Conservation (phyloP, 2,888 invertebrate genomes). For the Idaea biselata region DNA sequence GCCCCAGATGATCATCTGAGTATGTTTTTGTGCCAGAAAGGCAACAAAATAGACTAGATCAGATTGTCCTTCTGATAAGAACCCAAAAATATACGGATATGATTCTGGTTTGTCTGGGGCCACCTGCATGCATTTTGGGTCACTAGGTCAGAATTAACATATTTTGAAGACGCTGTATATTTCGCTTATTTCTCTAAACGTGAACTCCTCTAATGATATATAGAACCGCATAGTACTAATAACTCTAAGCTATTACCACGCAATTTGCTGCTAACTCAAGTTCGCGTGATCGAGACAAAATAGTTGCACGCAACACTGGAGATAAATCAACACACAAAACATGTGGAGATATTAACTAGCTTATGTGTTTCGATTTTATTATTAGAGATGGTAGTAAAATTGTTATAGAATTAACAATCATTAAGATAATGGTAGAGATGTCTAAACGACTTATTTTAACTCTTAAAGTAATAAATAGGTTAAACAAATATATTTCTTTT, state of each 20-base stretch:
- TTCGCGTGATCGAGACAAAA: constrained; percentile 23
- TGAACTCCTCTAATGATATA: neutral
- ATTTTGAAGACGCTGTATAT: neutral
- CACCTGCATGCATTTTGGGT: neutral
- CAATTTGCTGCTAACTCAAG: constrained; percentile 21
- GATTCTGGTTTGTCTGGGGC: neutral
- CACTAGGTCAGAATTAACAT: neutral
- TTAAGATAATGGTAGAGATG: neutral
- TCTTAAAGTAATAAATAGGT: too few species aligned
- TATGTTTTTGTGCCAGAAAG: too few species aligned
- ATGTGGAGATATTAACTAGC: constrained; percentile 36
- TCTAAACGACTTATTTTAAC: too few species aligned
- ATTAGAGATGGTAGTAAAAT: neutral
- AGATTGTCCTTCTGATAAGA: too few species aligned
- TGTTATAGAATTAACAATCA: neutral
- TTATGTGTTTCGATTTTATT: constrained; percentile 41
- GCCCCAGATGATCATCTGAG: too few species aligned
- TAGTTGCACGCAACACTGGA: constrained; percentile 25
- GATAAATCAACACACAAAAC: constrained; percentile 44
- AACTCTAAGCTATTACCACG: constrained; percentile 9
- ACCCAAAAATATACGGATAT: neutral
- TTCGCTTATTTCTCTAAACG: too few species aligned
- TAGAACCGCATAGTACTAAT: constrained; percentile 24
- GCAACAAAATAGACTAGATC: too few species aligned
- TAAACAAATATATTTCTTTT: too few species aligned